A percentile compares a stretch with the other conserved stretches of the same genome.
Evolutionary conservation across 2,888 invertebrate genomes (phyloP).

Genomic region (Andrena trimmerana): DNA sequence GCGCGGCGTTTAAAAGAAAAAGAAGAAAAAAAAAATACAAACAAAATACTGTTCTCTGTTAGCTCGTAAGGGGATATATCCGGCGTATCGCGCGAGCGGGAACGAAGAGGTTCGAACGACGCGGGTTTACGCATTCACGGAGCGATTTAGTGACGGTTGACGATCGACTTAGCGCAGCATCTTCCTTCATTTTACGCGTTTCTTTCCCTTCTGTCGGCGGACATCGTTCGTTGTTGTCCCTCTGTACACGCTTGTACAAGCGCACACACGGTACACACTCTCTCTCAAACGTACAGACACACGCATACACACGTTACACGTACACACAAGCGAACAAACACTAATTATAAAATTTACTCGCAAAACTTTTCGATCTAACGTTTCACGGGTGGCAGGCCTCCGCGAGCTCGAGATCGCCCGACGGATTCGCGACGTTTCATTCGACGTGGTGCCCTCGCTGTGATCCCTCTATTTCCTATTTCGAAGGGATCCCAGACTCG

Average conservation of each 20-base stretch:
- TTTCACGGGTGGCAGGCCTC: conserved; percentile 39
- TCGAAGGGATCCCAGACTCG: conserved; percentile 25
- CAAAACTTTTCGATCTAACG: conserved; percentile 52
- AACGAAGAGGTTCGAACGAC: conserved; percentile 30
- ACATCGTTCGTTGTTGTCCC: conserved; percentile 66
- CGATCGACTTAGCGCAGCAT: conserved; percentile 60
- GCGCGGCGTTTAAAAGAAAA: conserved; percentile 51
- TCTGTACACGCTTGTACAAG: conserved; percentile 64
- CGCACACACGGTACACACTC: conserved; percentile 39
- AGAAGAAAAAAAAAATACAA: conserved; percentile 12
- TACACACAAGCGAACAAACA: conserved; percentile 5
- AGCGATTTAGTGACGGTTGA: conserved; percentile 31
- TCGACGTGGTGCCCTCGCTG: conserved; percentile 2
- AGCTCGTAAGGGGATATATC: conserved; percentile 67
- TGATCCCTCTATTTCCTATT: not conserved
- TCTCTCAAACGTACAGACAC: conserved; percentile 26
- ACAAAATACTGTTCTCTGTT: conserved; percentile 70
- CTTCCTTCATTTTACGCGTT: conserved; percentile 67
- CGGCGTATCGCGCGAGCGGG: conserved; percentile 34
- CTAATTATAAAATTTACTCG: conserved; percentile 23
- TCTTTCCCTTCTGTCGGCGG: conserved; percentile 66
- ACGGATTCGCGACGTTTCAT: not conserved
- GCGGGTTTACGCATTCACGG: conserved; percentile 3
- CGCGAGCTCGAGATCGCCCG: conserved; percentile 32
- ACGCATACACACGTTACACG: conserved; percentile 1